phyloP scores from a whole-genome alignment of 1,140 invertebrate genomes.

The Drosophila orena region DNA sequence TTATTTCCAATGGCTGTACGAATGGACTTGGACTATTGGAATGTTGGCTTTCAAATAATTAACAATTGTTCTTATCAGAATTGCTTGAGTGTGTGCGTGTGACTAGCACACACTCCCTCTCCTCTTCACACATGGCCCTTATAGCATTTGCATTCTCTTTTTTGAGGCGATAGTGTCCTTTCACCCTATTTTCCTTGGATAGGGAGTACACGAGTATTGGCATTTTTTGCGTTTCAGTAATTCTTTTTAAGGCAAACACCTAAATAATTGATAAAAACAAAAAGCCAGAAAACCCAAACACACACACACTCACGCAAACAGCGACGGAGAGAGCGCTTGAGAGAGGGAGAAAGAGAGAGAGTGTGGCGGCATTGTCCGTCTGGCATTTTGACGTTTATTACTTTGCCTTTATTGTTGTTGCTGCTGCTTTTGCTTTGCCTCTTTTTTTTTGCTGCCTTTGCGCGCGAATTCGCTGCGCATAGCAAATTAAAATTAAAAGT shows the following conservation, averaged over 20 bases:
- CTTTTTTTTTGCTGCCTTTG: slow-evolving; percentile 55
- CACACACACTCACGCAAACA: slow-evolving; percentile 26
- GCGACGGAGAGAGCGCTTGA: slow-evolving; percentile 27
- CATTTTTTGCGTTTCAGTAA: slow-evolving; percentile 4
- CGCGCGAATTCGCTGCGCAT: slow-evolving; percentile 76
- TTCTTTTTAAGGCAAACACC: slow-evolving; percentile 45
- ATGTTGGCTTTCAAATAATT: slow-evolving; percentile 72
- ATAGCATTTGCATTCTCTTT: slow-evolving; percentile 6
- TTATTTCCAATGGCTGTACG: slow-evolving; percentile 3
- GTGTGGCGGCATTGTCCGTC: slow-evolving; percentile 40
- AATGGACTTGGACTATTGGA: slow-evolving; percentile 63
- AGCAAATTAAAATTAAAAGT: slow-evolving; percentile 77
- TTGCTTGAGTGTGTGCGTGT: slow-evolving; percentile 33
- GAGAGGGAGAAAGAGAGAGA: slow-evolving; percentile 19
- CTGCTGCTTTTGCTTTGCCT: slow-evolving; percentile 33
- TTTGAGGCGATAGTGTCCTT: not conserved
- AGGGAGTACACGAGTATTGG: not conserved
- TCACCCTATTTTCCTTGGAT: slow-evolving; percentile 1
- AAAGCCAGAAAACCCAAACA: slow-evolving; percentile 47
- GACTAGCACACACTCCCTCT: slow-evolving; percentile 21
- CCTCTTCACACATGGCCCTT: not conserved
- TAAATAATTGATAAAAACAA: slow-evolving; percentile 59
- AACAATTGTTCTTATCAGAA: slow-evolving; percentile 74
- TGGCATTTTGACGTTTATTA: slow-evolving; percentile 79
- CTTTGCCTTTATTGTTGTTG: slow-evolving; percentile 54